phyloP scores from a whole-genome alignment of 2,797 vertebrate genomes.

The Dallia pectoralis region DNA sequence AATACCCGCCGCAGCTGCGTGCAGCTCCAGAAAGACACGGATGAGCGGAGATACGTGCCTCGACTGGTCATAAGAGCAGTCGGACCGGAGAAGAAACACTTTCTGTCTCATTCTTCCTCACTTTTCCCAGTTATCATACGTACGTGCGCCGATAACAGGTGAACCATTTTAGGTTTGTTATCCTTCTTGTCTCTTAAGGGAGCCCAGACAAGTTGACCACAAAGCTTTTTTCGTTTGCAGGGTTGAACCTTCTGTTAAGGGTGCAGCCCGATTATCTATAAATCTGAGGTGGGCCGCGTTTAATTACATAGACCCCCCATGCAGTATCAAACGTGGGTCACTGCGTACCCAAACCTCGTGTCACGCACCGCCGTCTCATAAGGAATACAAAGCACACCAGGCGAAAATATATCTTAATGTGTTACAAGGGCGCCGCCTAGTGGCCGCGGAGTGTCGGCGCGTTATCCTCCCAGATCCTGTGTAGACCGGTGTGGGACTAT shows the following conservation, averaged over 20 bases:
- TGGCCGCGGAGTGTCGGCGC: conserved; percentile 46
- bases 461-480: conserved; percentile 10
- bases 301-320: conserved; percentile 30
- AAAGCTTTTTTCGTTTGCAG: background rate
- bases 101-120: conserved; percentile 28
- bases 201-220: background rate
- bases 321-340: conserved; percentile 39
- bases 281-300: background rate
- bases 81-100: conserved; percentile 29
- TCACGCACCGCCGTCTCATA: conserved; percentile 23
- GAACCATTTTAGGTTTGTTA: conserved; percentile 38
- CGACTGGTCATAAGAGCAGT: conserved; percentile 72
- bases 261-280: background rate
- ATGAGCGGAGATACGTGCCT: conserved; percentile 75
- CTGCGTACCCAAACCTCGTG: conserved; percentile 54
- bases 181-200: conserved; percentile 1
- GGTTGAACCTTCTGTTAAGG: background rate
- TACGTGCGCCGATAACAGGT: conserved; percentile 45
- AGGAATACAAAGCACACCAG: conserved; percentile 40
- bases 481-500: too few relatives aligned
- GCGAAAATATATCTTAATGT: background rate
- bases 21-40: conserved; percentile 71
- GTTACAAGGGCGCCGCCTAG: conserved; percentile 69
- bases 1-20: conserved; percentile 68
- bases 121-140: conserved; percentile 30